These are phyloP conservation scores for Marisa cornuarietis DNA, from an alignment of 1,140 invertebrate genomes.

Conservation along the genomic window DNA sequence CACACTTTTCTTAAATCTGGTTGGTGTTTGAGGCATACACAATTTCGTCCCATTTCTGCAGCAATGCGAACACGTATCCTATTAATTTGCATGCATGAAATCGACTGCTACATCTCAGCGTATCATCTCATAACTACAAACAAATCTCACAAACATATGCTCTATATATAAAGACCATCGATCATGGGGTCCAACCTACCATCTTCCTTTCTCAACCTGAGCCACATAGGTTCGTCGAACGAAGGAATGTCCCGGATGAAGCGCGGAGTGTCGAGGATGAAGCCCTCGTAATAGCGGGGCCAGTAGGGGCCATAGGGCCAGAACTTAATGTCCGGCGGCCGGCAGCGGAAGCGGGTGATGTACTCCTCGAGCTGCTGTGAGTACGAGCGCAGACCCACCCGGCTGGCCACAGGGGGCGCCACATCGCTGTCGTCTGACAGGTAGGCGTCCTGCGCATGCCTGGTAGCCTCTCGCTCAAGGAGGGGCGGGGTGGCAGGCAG, in stretches of 20 bases:
- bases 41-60: too few species aligned
- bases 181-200: constrained; percentile 1
- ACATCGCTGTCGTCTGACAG: constrained; percentile 26
- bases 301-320: constrained; percentile 64
- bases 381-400: constrained; percentile 35
- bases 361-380: constrained; percentile 58
- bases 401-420: constrained; percentile 15
- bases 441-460: constrained; percentile 1
- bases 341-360: constrained; percentile 54
- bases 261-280: constrained; percentile 51
- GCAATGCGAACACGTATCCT: too few species aligned
- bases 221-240: constrained; percentile 32
- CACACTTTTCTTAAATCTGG: too few species aligned
- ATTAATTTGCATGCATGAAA: too few species aligned
- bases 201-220: not conserved
- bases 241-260: constrained; percentile 35
- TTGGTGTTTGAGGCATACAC: too few species aligned
- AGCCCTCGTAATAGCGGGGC: constrained; percentile 49
- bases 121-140: too few species aligned
- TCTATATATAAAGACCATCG: too few species aligned
- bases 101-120: too few species aligned
- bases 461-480: not conserved
- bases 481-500: not conserved
- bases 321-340: constrained; percentile 60
- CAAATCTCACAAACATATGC: too few species aligned